Base-by-base conservation (phyloP, 1,140 invertebrate species). In the Drosophila triauraria region DNA sequence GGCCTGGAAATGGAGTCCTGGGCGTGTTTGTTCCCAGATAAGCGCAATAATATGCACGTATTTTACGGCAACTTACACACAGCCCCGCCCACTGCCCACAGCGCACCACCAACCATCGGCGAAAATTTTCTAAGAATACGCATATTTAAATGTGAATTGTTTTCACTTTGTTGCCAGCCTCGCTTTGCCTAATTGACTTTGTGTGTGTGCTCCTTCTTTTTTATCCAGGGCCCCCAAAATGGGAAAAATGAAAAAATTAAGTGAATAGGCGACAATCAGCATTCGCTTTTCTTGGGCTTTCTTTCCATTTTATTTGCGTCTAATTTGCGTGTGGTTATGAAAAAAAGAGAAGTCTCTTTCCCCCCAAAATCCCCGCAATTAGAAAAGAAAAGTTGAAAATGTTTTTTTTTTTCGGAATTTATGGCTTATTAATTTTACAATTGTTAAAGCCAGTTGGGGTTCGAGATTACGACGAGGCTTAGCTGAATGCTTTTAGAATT, bases 61-160 rank as follows among this genome's bases (percentile, higher is more conserved):
- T 90, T 88, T 88, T 84, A 88, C 80, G 81, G 65, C 71, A 67
- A 67, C 40, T 77, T 47, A 71, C 67, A 72, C 69, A 43, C 42
- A 54, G 40, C 35, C 25, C 56, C 44, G 42, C 47, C 43, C 43
- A 15, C n/a, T 17, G 25, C 23, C 38, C n/a, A 10, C 44, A 30
- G 27, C 27, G 27, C 58, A 13, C 13, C 50, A 30, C 20, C n/a
- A 42, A 54, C 25, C 47, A 62, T 50, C 46, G 56, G n/a, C 42
- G 27, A 59, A 60, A 20, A 78, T 58, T 72, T 87, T 81, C 77
- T 78, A 84, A 88, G 85, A 88, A 88, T 81, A 75, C 80, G 77
- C 77, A 87, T 88, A 90, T 88, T 88, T 84, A 90, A 88, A 90
- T 84, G 80, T 70, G 84, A 90, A 90, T 88, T 88, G 84, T 88